These are phyloP conservation scores for Clanis bilineata DNA, from an alignment of 2,888 invertebrate species.

Conservation along the genomic window DNA sequence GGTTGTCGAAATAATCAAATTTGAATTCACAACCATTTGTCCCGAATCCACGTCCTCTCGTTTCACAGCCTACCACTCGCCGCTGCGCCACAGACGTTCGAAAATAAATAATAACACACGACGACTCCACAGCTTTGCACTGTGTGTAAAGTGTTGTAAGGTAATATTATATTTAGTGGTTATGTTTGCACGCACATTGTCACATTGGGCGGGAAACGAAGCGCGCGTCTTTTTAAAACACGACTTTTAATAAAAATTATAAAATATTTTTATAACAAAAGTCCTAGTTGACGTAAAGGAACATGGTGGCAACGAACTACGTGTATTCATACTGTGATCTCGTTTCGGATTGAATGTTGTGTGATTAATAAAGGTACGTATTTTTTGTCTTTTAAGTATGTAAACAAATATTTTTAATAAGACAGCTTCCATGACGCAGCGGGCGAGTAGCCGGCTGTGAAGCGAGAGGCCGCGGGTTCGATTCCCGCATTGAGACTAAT, in stretches of 20 bases:
- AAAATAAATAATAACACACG: neutral
- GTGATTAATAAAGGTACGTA: constrained; percentile 1
- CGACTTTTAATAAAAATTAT: neutral
- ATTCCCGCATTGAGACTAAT: too few species aligned
- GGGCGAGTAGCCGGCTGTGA: too few species aligned
- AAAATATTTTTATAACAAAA: neutral
- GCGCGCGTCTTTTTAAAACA: neutral
- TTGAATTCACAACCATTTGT: too few species aligned
- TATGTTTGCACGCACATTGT: neutral
- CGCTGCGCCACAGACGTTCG: too few species aligned
- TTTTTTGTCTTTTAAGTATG: neutral
- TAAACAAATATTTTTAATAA: neutral
- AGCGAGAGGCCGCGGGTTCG: too few species aligned
- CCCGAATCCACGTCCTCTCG: too few species aligned
- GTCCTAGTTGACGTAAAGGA: neutral
- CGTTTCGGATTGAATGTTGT: neutral
- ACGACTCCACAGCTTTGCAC: neutral
- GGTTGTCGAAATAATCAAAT: too few species aligned
- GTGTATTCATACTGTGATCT: neutral
- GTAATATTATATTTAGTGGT: neutral
- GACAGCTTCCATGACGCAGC: too few species aligned
- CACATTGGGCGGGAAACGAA: neutral
- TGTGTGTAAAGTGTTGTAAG: neutral
- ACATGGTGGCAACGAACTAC: neutral
- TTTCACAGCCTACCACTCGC: too few species aligned